A percentile compares a stretch with the other conserved stretches of the same genome.
Conservation (phyloP, 2,797 vertebrate genomes). For the Falco rusticolus region DNA sequence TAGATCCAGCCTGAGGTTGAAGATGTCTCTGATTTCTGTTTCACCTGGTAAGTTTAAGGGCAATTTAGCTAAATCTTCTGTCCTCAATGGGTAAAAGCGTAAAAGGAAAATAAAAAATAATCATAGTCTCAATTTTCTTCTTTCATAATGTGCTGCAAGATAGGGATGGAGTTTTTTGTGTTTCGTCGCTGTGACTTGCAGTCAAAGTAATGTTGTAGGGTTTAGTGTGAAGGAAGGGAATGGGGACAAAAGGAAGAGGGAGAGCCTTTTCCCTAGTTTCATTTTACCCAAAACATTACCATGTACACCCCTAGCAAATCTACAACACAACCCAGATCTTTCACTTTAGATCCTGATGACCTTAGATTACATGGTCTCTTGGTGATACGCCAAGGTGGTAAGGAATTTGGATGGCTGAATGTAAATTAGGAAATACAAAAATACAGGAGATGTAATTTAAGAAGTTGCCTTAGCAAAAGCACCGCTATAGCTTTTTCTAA, state of each 20-base stretch:
- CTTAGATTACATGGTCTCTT: not conserved
- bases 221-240: not conserved
- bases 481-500: not conserved
- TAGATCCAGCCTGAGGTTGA: not conserved
- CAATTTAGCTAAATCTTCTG: not conserved
- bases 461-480: not conserved
- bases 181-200: not conserved
- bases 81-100: not conserved
- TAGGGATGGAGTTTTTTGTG: not conserved
- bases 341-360: not conserved
- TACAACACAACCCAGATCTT: not conserved
- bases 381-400: not conserved
- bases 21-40: not conserved
- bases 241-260: not conserved
- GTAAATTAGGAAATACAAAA: not conserved
- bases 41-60: not conserved
- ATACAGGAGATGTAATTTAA: fast-evolving
- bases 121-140: not conserved
- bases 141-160: not conserved
- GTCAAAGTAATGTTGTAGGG: not conserved
- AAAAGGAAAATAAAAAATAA: not conserved
- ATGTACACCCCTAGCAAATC: not conserved
- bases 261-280: not conserved
- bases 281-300: not conserved
- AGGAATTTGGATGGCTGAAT: not conserved